A percentile compares a stretch with the other conserved stretches of the same genome.
Evolutionary conservation across 1,140 invertebrate species (phyloP).

Genomic region (Lordiphosa mommai): DNA sequence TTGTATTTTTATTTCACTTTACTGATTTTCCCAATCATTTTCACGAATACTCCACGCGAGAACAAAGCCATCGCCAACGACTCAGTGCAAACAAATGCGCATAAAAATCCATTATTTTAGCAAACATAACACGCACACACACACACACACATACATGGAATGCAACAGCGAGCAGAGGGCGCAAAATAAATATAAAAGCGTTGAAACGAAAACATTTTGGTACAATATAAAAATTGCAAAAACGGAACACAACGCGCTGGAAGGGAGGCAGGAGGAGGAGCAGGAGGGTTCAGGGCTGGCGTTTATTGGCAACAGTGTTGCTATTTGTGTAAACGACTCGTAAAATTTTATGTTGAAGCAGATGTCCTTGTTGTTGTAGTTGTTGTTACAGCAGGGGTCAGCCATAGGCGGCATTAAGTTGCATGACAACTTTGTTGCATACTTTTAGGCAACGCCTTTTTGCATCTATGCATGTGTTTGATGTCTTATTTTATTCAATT

Average conservation of each 20-base stretch:
- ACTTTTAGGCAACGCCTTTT: conserved; percentile 29
- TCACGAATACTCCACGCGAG: conserved; percentile 33
- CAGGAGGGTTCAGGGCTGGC: conserved; percentile 10
- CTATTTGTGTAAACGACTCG: conserved; percentile 76
- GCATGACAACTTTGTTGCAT: conserved; percentile 24
- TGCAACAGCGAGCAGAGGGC: conserved; percentile 5
- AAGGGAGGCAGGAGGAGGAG: not conserved
- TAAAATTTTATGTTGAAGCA: conserved; percentile 73
- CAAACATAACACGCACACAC: conserved; percentile 48
- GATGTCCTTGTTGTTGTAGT: conserved; percentile 22
- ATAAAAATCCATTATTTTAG: conserved; percentile 75
- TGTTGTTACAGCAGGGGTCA: conserved; percentile 11
- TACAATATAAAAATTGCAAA: conserved; percentile 72
- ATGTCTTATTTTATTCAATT: not conserved
- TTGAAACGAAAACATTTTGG: conserved; percentile 74
- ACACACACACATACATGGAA: conserved; percentile 7
- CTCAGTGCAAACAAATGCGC: conserved; percentile 63
- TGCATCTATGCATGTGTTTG: conserved; percentile 7
- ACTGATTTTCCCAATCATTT: conserved; percentile 57
- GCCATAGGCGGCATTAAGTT: conserved; percentile 40
- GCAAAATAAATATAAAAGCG: conserved; percentile 69
- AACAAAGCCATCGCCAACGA: conserved; percentile 45
- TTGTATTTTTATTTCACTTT: conserved; percentile 38
- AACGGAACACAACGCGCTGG: conserved; percentile 31
- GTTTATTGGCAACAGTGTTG: conserved; percentile 77